These are phyloP conservation scores for Rhopilema esculentum DNA, from an alignment of 30 jellyfish, hydroid and myxozoan species.

Conservation along the genomic window DNA sequence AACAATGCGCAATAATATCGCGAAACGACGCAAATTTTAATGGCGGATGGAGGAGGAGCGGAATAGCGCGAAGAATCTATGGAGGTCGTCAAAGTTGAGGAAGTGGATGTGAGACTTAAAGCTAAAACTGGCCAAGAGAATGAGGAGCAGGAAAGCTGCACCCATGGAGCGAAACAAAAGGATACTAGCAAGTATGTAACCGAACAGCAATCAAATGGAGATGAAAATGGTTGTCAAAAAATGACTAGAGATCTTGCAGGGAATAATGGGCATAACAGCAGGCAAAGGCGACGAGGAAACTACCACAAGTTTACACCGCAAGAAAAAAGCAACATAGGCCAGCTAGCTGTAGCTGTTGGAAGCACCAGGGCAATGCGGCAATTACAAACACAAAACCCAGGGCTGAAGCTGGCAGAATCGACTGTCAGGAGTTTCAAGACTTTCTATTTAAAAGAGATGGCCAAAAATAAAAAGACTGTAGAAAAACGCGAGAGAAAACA, in stretches of 20 bases:
- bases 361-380: slow-evolving; percentile 34
- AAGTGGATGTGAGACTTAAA: neutral
- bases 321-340: slow-evolving; percentile 39
- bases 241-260: neutral
- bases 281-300: slow-evolving; percentile 39
- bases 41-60: neutral
- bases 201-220: too few relatives aligned
- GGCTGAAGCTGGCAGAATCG: slow-evolving; percentile 40
- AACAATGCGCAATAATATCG: neutral
- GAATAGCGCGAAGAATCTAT: neutral
- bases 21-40: neutral
- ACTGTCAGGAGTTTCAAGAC: slow-evolving; percentile 58
- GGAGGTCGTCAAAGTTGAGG: neutral
- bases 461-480: neutral
- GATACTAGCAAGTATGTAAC: neutral
- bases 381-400: slow-evolving; percentile 18
- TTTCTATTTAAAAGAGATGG: neutral
- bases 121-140: neutral
- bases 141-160: neutral
- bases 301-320: slow-evolving; percentile 43
- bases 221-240: neutral
- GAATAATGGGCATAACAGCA: neutral
- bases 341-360: slow-evolving; percentile 48
- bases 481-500: slow-evolving; percentile 8
- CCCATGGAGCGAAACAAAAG: neutral